Evolutionary conservation across 2,797 vertebrate species (phyloP).

Genomic region (Synanceia verrucosa): DNA sequence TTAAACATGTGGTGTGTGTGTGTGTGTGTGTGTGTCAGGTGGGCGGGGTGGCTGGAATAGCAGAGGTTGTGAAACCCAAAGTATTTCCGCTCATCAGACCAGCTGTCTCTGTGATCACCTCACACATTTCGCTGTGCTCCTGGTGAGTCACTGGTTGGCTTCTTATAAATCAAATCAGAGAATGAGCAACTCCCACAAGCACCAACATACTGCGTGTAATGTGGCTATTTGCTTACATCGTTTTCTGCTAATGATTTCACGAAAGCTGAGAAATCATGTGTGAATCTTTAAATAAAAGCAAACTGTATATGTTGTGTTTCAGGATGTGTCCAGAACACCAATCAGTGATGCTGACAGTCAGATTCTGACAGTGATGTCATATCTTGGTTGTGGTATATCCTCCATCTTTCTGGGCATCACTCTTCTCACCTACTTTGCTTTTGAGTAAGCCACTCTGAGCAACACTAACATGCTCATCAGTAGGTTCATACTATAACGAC

Average conservation of each 20-base stretch:
- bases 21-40: conserved; percentile 74
- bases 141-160: conserved; percentile 83
- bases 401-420: conserved; percentile 88
- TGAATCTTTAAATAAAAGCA: not conserved
- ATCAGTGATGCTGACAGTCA: conserved; percentile 65
- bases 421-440: conserved; percentile 85
- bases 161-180: conserved; percentile 7
- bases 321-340: conserved; percentile 83
- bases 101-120: conserved; percentile 92
- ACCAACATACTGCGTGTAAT: conserved; percentile 2
- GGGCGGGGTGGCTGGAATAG: conserved; percentile 89
- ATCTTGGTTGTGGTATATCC: conserved; percentile 88
- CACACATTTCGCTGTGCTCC: conserved; percentile 92
- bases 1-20: not conserved
- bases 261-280: too few relatives aligned
- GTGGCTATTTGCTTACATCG: not conserved
- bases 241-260: conserved; percentile 1
- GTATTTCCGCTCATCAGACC: conserved; percentile 82
- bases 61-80: conserved; percentile 82
- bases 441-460: conserved; percentile 84
- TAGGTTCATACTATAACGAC: not conserved
- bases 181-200: conserved; percentile 25
- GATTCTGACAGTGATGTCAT: conserved; percentile 85
- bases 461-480: not conserved
- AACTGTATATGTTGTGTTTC: conserved; percentile 20